Evolutionary conservation across 2,888 invertebrate genomes (phyloP), one percentile per base, ranked within the genome.

Genomic region (Penaeus monodon): DNA sequence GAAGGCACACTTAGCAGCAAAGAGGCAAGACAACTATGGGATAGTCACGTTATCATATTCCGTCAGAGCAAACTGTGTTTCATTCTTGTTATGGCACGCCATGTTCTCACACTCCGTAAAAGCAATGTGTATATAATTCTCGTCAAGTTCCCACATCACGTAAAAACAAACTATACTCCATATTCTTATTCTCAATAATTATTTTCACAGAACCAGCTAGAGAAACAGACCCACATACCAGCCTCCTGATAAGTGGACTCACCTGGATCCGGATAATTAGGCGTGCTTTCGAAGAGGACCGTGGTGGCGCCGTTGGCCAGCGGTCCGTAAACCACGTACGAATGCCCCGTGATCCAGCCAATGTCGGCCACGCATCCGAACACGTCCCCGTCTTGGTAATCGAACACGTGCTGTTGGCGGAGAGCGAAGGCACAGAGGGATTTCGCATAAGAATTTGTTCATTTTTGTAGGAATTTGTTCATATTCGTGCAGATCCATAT

Each of bases 281-380:
- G 94, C 14, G 92, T 93, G 88, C 93, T 93, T 91, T 94, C 93
- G 91, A 93, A 94, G 65, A 94, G 91, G 8, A 94, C 91, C 6
- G 93, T 92, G 6, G 94, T 93, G 44, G 92, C 93, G 6, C 94
- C 93, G 90, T 93, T 93, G 81, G 92, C 85, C 29, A 94, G 91
- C 2, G 94, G 93, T n/a, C 93, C 94, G 91, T 94, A 94, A 24
- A 93, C 92, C 20, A 93, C 92, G 91, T 93, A 93, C 38, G 92
- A 92, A 91, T 92, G 92, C 0, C 92, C 92, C 7, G 92, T 92
- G 57, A 92, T 92, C 94, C 94, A 94, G 63, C 94, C 94, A 82
- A 94, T 92, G 90, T 94, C 94, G 22, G 94, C 94, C 78, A 93
- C 92, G 91, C 94, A 94, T 4, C 93, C 93, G 91, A 93, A 94